Evolutionary conservation across 2,797 vertebrate species (phyloP).

Genomic region (Cyclopterus lumpus): DNA sequence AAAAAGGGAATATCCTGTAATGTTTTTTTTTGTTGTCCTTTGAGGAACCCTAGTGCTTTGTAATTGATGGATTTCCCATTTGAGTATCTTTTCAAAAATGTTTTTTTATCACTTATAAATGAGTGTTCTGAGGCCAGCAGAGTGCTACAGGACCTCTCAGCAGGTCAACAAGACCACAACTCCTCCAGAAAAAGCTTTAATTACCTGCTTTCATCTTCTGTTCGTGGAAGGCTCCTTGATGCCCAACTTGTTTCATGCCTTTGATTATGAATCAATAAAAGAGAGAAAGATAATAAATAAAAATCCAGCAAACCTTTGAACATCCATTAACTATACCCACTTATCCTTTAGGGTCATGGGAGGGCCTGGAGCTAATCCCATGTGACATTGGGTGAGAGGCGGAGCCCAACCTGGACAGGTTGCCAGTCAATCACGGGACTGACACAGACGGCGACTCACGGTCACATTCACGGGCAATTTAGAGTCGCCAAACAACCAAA

Average conservation of each 20-base stretch:
- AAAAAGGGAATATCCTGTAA: too few species aligned
- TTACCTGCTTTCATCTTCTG: conserved; percentile 24
- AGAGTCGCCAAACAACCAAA: not conserved
- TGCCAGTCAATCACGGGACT: not conserved
- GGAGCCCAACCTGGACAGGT: not conserved
- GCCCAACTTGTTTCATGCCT: not conserved
- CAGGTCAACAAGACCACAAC: not conserved
- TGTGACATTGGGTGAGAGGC: not conserved
- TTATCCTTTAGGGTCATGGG: not conserved
- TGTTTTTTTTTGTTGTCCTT: too few species aligned
- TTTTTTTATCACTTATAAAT: not conserved
- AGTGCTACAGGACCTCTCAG: not conserved
- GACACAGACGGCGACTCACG: not conserved
- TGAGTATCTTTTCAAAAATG: not conserved
- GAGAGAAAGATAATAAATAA: not conserved
- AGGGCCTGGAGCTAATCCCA: not conserved
- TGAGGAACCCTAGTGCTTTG: too few species aligned
- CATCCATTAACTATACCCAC: not conserved
- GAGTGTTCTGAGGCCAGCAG: not conserved
- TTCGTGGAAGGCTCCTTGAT: not conserved
- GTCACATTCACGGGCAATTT: not conserved
- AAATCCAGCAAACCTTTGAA: conserved; percentile 22
- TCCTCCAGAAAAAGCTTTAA: conserved; percentile 5
- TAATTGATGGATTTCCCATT: not conserved
- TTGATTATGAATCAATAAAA: conserved; percentile 4